Base-by-base conservation (phyloP, 1,140 invertebrate genomes). In the Drosophila ironensis region DNA sequence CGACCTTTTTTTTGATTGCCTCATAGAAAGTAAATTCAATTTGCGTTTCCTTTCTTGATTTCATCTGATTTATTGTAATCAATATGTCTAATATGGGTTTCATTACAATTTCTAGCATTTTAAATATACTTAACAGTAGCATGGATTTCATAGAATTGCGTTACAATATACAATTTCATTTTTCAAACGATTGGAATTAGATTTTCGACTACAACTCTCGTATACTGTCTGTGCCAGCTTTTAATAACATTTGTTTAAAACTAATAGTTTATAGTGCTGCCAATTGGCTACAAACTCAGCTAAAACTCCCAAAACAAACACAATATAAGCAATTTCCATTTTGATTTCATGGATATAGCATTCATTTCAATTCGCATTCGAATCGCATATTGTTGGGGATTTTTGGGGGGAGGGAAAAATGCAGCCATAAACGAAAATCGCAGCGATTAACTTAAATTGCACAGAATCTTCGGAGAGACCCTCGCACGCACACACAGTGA, bases 371-470 rank as follows among this genome's bases (percentile, higher is more conserved):
- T 37, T 37, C 33, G 6, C 33, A 37, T 61, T 22, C 19, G 14
- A 25, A 42, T 42, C 40, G 40, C 30, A 47, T 37, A 42, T 51
- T 16, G 14, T 46, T 20, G 7, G n/a, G 9, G n/a, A n/a, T n/a
- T n/a, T n/a, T n/a, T n/a, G 30, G 28, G 14, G 44, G 11, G 46
- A 33, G 42, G 63, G 51, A 68, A 30, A 41, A 53, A 75, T 75
- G 59, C 63, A 56, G 52, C 50, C 50, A 82, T 84, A 73, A 84
- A 73, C 69, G 68, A 66, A 69, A 82, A 84, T 84, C 57, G 69
- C 53, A 57, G 51, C 69, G 77, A 84, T 84, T 82, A 82, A 63
- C 57, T 84, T 84, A 78, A 84, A 82, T 82, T 82, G 77, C 77
- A 84, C 57, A 76, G 68, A 64, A 77, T 73, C 33, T 59, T 46